phyloP scores from a whole-genome alignment of 2,888 invertebrate species.

The Strigamia crassipes region DNA sequence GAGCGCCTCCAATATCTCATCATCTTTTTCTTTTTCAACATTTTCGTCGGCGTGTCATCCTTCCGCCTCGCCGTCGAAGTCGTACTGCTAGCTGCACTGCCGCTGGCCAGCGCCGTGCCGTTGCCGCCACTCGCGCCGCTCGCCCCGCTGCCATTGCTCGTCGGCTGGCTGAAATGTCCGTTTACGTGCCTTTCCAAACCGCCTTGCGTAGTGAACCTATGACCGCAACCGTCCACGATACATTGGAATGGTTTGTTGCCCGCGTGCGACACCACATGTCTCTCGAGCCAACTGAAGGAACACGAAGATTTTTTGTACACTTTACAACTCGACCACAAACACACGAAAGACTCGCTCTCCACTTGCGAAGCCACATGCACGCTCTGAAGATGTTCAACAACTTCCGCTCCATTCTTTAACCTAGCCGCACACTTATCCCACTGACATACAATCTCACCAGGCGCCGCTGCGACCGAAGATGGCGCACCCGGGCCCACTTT shows the following conservation, averaged over 20 bases:
- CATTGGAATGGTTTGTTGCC: conserved; percentile 94
- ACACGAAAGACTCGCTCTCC: conserved; percentile 78
- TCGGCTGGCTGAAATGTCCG: conserved; percentile 77
- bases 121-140: conserved; percentile 64
- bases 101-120: conserved; percentile 58
- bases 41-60: conserved; percentile 74
- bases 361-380: conserved; percentile 85
- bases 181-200: conserved; percentile 91
- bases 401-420: conserved; percentile 53
- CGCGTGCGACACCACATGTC: conserved; percentile 87
- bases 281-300: conserved; percentile 88
- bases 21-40: conserved; percentile 85
- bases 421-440: conserved; percentile 57
- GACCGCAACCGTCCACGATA: conserved; percentile 89
- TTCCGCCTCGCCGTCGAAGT: conserved; percentile 68
- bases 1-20: conserved; percentile 79
- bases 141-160: conserved; percentile 52
- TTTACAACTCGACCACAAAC: conserved; percentile 92
- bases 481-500: background rate
- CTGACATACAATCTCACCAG: conserved; percentile 53
- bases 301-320: conserved; percentile 91
- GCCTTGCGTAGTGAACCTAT: conserved; percentile 62
- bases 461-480: background rate
- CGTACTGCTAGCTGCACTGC: background rate
- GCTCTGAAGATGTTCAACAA: conserved; percentile 64